Base-by-base conservation (phyloP, 35 echinoderm and acorn worm genomes). In the Stichopus chloronotus region DNA sequence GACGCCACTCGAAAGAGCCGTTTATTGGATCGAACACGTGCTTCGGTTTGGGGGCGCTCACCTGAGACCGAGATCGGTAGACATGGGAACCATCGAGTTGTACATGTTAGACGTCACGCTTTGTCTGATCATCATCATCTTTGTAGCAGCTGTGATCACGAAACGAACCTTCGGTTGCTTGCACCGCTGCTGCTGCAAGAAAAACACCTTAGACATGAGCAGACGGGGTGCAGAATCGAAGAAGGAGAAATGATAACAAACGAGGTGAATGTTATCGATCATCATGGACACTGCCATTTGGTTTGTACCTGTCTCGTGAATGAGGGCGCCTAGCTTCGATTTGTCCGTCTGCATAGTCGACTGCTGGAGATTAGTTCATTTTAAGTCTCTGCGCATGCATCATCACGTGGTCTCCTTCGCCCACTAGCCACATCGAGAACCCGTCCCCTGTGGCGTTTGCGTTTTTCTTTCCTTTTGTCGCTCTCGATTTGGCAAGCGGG, bases 21-120 rank as follows among this genome's bases (percentile, higher is more conserved):
- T 92, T 11, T 92, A 53, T 25, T 92, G 91, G 91, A 92, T 92
- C 22, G 91, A 92, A 7, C 91, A 92, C 91, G 91, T 92, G 78
- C 7, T 92, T 17, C 63, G 17, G 0, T 85, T 65, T 59, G 91
- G 91, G 13, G 91, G 79, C 10, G 78, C 19, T 8, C 91, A 92
- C 52, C 56, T 92, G n/a, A 53, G 91, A 25, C 91, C 91, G 17
- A 54, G 59, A 69, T 5, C 91, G 12, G 78, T 53, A 30, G 81
- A 92, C 53, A 83, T 92, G 81, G 58, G 81, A 5, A 55, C 21
- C 13, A 92, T 92, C 0, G 25, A 92, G 65, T 20, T 83, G 59
- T 92, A 83, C 57, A 65, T 71, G 91, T 21, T 92, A 92, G 91
- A 92, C 71, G 91, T 92, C 0, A 81, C 52, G 11, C 58, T 69